Base-by-base conservation (phyloP, 2,888 invertebrate genomes). In the Papilio demoleus region DNA sequence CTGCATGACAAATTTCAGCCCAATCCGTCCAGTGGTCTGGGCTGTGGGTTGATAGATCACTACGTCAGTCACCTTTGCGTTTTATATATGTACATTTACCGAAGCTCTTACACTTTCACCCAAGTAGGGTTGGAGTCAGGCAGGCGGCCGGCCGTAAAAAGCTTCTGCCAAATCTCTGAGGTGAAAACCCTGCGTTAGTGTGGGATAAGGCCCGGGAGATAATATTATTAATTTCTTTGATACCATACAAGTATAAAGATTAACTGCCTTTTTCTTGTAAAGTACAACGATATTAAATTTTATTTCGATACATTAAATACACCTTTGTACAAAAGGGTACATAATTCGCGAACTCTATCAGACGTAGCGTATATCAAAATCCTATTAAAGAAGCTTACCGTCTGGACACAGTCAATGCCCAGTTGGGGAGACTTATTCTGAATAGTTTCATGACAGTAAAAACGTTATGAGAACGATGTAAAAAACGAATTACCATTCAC, bases 311-410 rank as follows among this genome's bases (percentile, higher is more conserved):
- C 59, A 68, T 56, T 65, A 40, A 53, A 61, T 53, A 45, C 56
- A 58, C 47, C 36, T n/a, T n/a, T 38, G 4, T 11, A 50, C 40
- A 67, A 60, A 42, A 17, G 34, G 34, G 50, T 19, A 62, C 59
- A 59, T 69, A 77, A 79, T 81, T 79, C 78, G 71, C 73, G 76
- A 73, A 73, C 73, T 71, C 50, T 31, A 27, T 53, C 22, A 50
- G 50, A 72, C 74, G 73, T 71, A 70, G 76, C 75, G 70, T 81
- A 82, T 83, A 81, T 82, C 81, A 82, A 81, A 83, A 85, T 82
- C 84, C 84, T 79, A 81, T 81, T 81, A 85, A 75, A 79, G 76
- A 74, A 72, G 78, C 76, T 79, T 75, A 76, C 67, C 56, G 71
- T 50, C 66, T 70, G 72, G 72, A 67, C 75, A 59, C 73, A 67